Base-by-base conservation (phyloP, 1,140 invertebrate genomes). In the Lucilia sericata region DNA sequence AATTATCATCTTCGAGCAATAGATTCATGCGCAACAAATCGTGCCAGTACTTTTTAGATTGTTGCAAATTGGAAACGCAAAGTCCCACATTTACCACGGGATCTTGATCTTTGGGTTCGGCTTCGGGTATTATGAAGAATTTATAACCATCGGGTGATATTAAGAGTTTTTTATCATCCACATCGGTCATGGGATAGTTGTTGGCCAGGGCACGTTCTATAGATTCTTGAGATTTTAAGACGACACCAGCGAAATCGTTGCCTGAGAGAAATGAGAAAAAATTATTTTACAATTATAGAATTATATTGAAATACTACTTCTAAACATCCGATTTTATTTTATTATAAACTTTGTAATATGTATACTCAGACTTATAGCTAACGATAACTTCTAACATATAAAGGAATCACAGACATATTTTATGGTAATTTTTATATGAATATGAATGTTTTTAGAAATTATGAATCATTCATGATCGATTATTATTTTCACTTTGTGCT, bases 221-320 rank as follows among this genome's bases (percentile, higher is more conserved):
- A 30, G 93, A 93, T 88, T 96, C 94, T 83, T 93, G 94, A 0
- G 96, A 97, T 88, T 94, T 93, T 60, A 99, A 95, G 30, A 96
- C 97, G 13, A 99, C 95, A 19, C 97, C 96, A 82, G 94, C 91
- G 89, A 98, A 98, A 92, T 99, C 98, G 93, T 99, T 99, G 81
- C 98, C 92, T 87, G 30, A 14, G 86, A n/a, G n/a, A n/a, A n/a
- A n/a, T n/a, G n/a, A n/a, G n/a, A n/a, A n/a, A n/a, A n/a, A n/a
- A n/a, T n/a, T n/a, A n/a, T n/a, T n/a, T n/a, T n/a, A n/a, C n/a
- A n/a, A n/a, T n/a, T n/a, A n/a, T n/a, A n/a, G n/a, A n/a, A n/a
- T n/a, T n/a, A n/a, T 30, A 30, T 30, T 30, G 25, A 30, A 30
- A 30, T 30, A 30, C 1, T 30, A 30, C 25, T 30, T 30, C 3